Conservation (phyloP, 53 echinoderm and acorn worm species). For the Echinarachnius parma region DNA sequence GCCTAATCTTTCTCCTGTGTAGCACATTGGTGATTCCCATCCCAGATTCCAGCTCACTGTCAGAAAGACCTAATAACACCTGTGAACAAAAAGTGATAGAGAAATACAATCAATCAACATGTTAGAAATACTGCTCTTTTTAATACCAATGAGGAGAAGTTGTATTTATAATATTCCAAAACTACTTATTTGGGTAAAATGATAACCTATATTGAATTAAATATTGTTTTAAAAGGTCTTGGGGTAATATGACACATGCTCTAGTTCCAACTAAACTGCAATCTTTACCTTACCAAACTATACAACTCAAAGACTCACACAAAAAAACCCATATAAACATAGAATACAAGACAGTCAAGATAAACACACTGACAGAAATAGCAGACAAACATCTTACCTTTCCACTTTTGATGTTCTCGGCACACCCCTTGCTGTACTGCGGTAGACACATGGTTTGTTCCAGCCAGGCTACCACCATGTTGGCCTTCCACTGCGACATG, state of each 20-base stretch:
- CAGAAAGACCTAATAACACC: constrained; percentile 88
- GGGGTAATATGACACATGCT: no score
- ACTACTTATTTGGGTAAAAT: no score
- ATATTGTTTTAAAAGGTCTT: no score
- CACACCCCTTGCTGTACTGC: constrained; percentile 77
- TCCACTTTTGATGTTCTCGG: constrained; percentile 96
- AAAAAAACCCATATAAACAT: no score
- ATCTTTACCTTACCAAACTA: no score
- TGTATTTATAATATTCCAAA: no score
- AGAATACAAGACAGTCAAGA: no score
- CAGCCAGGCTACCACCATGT: constrained; percentile 93
- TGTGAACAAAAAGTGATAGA: constrained; percentile 17
- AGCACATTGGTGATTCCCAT: constrained; percentile 83
- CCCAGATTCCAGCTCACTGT: constrained; percentile 78
- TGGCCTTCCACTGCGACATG: constrained; percentile 96
- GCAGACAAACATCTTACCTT: constrained; percentile 78
- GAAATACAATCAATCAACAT: neutral
- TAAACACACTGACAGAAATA: no score
- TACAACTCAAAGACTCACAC: no score
- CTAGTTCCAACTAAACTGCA: no score
- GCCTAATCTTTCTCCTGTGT: constrained; percentile 80
- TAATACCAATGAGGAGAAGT: no score
- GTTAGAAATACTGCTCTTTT: neutral
- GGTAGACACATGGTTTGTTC: constrained; percentile 88
- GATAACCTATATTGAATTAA: no score